phyloP scores from a whole-genome alignment of 2,797 vertebrate species.

The Cheirogaleus major region DNA sequence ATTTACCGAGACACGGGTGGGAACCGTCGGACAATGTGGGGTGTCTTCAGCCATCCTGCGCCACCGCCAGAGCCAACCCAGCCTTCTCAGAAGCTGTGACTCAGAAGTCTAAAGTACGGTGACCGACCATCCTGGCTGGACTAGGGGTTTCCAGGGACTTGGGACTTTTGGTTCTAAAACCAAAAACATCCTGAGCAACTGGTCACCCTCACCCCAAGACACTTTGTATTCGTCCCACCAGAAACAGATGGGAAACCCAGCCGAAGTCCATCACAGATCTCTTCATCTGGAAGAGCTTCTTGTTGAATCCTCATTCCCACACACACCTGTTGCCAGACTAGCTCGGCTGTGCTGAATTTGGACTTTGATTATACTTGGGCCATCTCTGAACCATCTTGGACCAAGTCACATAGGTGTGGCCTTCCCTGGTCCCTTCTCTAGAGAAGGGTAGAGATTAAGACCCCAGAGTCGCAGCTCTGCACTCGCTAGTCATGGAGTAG shows the following conservation, averaged over 20 bases:
- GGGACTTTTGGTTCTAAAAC: not conserved
- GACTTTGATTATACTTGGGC: not conserved
- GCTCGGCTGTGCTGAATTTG: not conserved
- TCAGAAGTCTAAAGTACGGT: no score
- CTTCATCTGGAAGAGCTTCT: not conserved
- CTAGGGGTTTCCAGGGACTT: not conserved
- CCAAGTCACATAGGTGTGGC: not conserved
- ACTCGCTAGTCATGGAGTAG: rapidly evolving
- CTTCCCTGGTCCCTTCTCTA: not conserved
- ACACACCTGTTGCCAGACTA: not conserved
- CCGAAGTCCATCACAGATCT: not conserved
- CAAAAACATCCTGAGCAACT: not conserved
- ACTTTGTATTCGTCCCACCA: not conserved
- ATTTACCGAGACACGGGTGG: not conserved
- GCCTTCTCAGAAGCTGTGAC: not conserved
- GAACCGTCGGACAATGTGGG: not conserved
- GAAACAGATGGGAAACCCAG: not conserved
- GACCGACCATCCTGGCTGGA: not conserved
- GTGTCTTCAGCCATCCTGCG: not conserved
- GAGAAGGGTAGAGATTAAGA: not conserved
- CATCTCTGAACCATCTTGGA: not conserved
- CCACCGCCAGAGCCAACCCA: not conserved
- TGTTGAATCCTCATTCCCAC: not conserved
- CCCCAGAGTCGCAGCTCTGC: not conserved
- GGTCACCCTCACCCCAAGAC: not conserved